Evolutionary conservation across 2,797 vertebrate species (phyloP), one percentile per base, ranked within the genome.

Genomic region (Rallus crepitans): DNA sequence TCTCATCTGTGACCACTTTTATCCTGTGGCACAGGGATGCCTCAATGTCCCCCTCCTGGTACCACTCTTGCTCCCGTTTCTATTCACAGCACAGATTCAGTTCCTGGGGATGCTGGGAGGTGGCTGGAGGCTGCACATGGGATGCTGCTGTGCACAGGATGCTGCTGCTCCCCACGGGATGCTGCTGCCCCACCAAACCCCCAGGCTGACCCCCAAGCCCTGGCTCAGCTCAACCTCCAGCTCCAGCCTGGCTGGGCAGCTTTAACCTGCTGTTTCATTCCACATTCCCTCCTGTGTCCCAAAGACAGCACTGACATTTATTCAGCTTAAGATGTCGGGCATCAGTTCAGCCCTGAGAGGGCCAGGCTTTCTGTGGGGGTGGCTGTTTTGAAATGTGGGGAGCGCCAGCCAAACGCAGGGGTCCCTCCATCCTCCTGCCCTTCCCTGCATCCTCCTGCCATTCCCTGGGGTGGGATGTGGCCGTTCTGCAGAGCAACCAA

Each of bases 401-500:
- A 69, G 60, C 61, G 10, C 8, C 5, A 9, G 21, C n/a, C 55
- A 73, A 77, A 55, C 6, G 1, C 48, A 42, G 17, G 40, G 13
- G n/a, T 33, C 18, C 13, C 18, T 7, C 6, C 40, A 16, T 71
- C 64, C 9, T 30, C 33, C 48, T 77, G 19, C 45, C 31, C 27
- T 57, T 59, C 65, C 65, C 63, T 14, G 25, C 40, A 40, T 40
- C 40, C 40, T 30, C 33, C 48, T 77, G 21, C 42, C 31, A 24
- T 57, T 59, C 65, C 65, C 63, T 14, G 25, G 6, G 0, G 0
- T 6, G 48, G 56, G 83, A 45, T n/a, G 2, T 1, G 1, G 40
- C 1, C 21, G 0, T 12, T 52, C n/a, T 35, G 42, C 60, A 40
- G 57, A 79, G 68, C 33, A 52, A 13, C 4, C 0, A 0, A 2